phyloP scores from a whole-genome alignment of 2,797 vertebrate genomes.

The Clarias platycephalus region DNA sequence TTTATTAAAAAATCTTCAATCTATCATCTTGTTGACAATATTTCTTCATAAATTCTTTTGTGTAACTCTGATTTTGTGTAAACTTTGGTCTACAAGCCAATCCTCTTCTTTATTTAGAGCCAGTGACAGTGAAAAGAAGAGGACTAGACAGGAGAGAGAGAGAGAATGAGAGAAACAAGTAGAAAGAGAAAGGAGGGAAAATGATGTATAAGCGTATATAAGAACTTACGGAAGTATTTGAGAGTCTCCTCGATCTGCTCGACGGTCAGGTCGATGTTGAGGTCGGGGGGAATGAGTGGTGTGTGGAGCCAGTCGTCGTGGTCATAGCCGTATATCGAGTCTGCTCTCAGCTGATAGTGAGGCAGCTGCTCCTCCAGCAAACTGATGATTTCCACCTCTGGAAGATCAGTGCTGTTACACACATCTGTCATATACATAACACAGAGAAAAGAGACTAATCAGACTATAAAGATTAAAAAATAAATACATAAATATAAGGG shows the following conservation, averaged over 20 bases:
- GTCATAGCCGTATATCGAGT: conserved; percentile 96
- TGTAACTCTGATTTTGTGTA: neutral
- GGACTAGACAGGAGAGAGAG: neutral
- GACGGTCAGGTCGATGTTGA: conserved; percentile 86
- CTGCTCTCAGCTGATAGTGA: conserved; percentile 94
- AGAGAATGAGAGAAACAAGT: neutral
- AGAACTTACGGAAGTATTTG: conserved; percentile 96
- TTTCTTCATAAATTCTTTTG: neutral
- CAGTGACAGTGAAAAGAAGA: neutral
- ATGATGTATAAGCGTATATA: too few species aligned
- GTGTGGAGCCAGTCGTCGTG: conserved; percentile 99
- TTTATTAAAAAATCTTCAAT: too few species aligned
- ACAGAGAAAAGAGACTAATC: conserved; percentile 9
- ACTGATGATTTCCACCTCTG: conserved; percentile 99
- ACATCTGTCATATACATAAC: conserved; percentile 79
- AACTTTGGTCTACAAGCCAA: neutral
- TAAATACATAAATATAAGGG: neutral
- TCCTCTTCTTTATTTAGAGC: neutral
- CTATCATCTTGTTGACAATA: neutral
- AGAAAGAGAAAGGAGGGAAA: neutral
- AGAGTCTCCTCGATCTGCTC: conserved; percentile 98
- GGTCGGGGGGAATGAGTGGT: conserved; percentile 87
- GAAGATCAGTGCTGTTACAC: conserved; percentile 96
- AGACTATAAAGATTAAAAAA: neutral
- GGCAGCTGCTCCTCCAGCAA: conserved; percentile 97